A percentile compares a stretch with the other conserved stretches of the same genome.
Evolutionary conservation across 2,888 invertebrate genomes (phyloP).

Genomic region (Synergus itoensis): DNA sequence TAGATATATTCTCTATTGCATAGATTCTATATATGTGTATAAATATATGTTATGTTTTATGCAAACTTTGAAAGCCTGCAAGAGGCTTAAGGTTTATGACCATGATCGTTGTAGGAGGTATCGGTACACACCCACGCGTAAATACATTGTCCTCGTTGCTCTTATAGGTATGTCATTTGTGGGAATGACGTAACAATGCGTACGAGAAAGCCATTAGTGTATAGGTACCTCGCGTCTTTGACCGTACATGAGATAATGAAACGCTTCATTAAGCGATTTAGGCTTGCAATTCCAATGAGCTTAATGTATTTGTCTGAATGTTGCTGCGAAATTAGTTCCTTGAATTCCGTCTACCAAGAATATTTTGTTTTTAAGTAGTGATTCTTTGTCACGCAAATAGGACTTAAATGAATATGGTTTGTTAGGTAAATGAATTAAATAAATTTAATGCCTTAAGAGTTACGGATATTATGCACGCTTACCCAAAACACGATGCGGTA

Average conservation of each 20-base stretch:
- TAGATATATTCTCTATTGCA: neutral
- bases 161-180: conserved; percentile 53
- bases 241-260: conserved; percentile 59
- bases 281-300: conserved; percentile 34
- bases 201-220: conserved; percentile 59
- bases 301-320: conserved; percentile 34
- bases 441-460: neutral
- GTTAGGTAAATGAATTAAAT: no score
- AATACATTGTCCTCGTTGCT: conserved; percentile 50
- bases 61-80: neutral
- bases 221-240: conserved; percentile 29
- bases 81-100: neutral
- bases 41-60: neutral
- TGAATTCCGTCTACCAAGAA: neutral
- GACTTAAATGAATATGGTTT: neutral
- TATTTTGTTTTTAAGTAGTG: neutral
- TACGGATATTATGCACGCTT: neutral
- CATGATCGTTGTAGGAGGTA: conserved; percentile 2
- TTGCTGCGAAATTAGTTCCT: conserved; percentile 24
- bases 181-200: conserved; percentile 59
- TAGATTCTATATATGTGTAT: neutral
- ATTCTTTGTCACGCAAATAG: neutral
- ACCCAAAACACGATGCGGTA: no score
- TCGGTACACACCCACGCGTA: conserved; percentile 4
- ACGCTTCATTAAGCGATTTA: conserved; percentile 59